Conservation (phyloP, 2,888 invertebrate genomes). For the Cheilosia soror region DNA sequence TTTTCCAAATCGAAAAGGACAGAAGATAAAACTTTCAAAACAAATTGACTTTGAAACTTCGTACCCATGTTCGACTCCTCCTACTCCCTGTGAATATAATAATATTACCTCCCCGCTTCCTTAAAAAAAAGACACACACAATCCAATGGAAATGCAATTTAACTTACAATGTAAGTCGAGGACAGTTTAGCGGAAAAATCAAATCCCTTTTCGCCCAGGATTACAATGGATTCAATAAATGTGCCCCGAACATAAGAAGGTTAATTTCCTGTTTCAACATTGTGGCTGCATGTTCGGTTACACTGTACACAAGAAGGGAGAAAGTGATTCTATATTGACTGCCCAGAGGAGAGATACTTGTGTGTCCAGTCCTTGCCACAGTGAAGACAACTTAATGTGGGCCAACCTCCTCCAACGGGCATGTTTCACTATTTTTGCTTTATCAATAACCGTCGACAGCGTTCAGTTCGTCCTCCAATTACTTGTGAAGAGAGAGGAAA, state of each 20-base stretch:
- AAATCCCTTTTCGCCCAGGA: constrained; percentile 37
- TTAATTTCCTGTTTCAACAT: constrained; percentile 73
- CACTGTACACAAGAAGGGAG: constrained; percentile 1
- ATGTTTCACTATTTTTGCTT: constrained; percentile 23
- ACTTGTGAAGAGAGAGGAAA: constrained; percentile 68
- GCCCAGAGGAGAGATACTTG: constrained; percentile 22
- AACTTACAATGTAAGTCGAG: constrained; percentile 52
- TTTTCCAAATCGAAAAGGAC: background rate
- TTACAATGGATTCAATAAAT: constrained; percentile 65
- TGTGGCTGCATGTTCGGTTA: constrained; percentile 53
- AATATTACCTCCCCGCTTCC: background rate
- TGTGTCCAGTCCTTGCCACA: background rate
- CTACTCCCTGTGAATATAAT: constrained; percentile 7
- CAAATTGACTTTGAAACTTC: constrained; percentile 41
- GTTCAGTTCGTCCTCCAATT: constrained; percentile 58
- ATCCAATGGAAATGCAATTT: constrained; percentile 47
- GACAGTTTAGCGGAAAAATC: constrained; percentile 66
- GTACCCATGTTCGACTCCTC: background rate
- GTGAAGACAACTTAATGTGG: constrained; percentile 37
- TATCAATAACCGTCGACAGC: constrained; percentile 55
- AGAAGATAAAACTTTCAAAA: constrained; percentile 16
- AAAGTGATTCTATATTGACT: constrained; percentile 59
- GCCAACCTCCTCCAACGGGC: constrained; percentile 1
- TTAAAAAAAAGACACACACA: too few relatives aligned
- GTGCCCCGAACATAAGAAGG: constrained; percentile 60